Conservation (phyloP, 2,888 invertebrate genomes). For the Calliphora vomitoria region DNA sequence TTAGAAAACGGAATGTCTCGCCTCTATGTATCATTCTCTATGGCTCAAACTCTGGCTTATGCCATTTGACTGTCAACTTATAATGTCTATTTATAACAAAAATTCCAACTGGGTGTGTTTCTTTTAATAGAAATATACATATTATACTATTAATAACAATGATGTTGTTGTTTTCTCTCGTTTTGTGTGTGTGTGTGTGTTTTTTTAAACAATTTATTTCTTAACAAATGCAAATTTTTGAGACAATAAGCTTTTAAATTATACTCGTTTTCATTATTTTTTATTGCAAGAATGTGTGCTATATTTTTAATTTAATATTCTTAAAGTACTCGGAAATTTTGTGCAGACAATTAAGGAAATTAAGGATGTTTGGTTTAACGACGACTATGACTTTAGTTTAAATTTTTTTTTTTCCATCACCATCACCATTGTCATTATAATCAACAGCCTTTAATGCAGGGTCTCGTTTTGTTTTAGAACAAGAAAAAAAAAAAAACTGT, state of each 20-base stretch:
- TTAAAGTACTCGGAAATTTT: constrained; percentile 53
- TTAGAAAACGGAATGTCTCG: no score
- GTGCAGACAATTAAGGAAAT: constrained; percentile 68
- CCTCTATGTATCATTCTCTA: no score
- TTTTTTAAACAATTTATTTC: constrained; percentile 8
- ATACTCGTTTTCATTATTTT: constrained; percentile 45
- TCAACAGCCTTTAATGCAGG: constrained; percentile 45
- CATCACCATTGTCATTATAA: constrained; percentile 15
- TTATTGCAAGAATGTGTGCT: constrained; percentile 1
- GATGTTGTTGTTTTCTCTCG: constrained; percentile 21
- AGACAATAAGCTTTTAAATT: constrained; percentile 69
- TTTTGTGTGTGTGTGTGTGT: constrained; percentile 1
- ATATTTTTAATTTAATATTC: constrained; percentile 61
- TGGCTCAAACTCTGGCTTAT: no score
- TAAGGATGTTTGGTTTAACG: constrained; percentile 55
- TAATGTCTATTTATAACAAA: neutral
- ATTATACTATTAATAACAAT: constrained; percentile 32
- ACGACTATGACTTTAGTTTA: constrained; percentile 33
- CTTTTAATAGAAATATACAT: neutral
- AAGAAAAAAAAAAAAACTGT: neutral
- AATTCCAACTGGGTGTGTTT: constrained; percentile 23
- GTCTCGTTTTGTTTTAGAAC: constrained; percentile 33
- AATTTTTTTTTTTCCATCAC: neutral
- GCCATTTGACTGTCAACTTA: no score
- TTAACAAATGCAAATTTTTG: constrained; percentile 67